Base-by-base conservation (phyloP, 1,140 invertebrate species). In the Archegozetes longisetosus region DNA sequence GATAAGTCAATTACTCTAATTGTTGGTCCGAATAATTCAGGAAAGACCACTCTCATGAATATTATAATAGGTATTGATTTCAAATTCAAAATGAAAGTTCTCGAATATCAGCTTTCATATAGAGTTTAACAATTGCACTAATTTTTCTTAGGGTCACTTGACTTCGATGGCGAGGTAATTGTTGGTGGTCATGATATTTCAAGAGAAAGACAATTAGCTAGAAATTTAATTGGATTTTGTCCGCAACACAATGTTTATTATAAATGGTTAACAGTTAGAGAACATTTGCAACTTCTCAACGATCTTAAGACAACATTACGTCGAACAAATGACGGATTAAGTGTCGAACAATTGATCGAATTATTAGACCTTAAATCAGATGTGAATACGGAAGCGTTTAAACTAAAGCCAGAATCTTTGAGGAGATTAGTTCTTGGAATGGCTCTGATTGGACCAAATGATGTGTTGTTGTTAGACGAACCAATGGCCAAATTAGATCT, bases 381-480 rank as follows among this genome's bases (percentile, higher is more conserved):
- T n/a, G 49, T 24, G 4, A 51, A 51, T 20, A 20, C 4, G 20
- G 24, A 51, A 51, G 49, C 49, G 4, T 24, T 9, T 40, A 6
- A 40, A 17, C 32, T 40, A 17, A 9, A 6, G 32, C 6, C 6
- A 6, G 32, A 17, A 51, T 9, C n/a, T 12, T 24, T 51, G n/a
- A 4, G 77, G 20, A 78, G 78, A 61, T 62, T 78, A 26, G 74
- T 74, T 40, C 73, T 75, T 28, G 76, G 74, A n/a, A 69, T 78
- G 32, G 74, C 77, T 40, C 64, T 78, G 53, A 68, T 78, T 9
- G 73, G 74, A 20, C 67, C 70, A 61, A 73, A 73, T 12, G 64
- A 68, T 26, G 68, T 74, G 54, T 58, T 74, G 1, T 65, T 74
- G 29, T 64, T 74, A 25, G 74, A 75, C 66, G 73, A 75, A 59